Evolutionary conservation across 2,113 vertebrate species (phyloP), one percentile per base, ranked within the genome.

Genomic region (Candoia aspera): DNA sequence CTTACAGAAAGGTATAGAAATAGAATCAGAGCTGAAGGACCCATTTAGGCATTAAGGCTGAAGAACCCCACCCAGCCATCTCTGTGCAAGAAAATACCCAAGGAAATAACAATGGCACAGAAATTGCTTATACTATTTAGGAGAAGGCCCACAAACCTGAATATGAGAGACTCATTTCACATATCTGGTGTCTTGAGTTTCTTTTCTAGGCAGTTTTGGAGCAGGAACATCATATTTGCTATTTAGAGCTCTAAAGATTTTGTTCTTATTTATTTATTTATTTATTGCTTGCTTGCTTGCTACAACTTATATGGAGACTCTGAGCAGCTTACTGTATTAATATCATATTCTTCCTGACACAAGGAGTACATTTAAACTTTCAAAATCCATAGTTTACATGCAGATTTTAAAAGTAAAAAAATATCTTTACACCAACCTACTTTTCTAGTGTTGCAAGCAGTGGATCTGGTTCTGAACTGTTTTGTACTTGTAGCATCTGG

Each of bases 401-500:
- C 8, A 62, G 42, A 11, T 54, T 2, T 11, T 62, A 89, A 21
- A 89, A 49, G 0, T 90, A 29, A 91, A 37, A 91, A 54, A 79
- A 53, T 6, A 92, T 89, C 23, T 89, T 92, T 89, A 89, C 17
- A 53, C 1, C 60, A 92, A 96, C 98, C 55, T 98, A 99, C 99
- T 99, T 99, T 96, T 99, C 99, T 97, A 99, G 98, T 92, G 99
- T 99, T 96, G 99, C 98, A 92, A 99, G 98, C 94, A 99, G 97
- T 26, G 99, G 99, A 90, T 99, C 99, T 21, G 99, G 98, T 87
- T 99, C 99, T 42, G 98, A 97, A 95, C 98, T 98, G 94, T 98
- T 99, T 96, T 99, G 99, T 91, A 99, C 98, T 97, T 99, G 99
- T 91, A 99, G 97, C 98, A 99, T 99, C 98, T 99, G 99, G 97